Percentiles rank a stretch among this genome's conserved stretches.
These are phyloP conservation scores for Pherbina coryleti DNA, from an alignment of 2,888 invertebrate genomes.

Conservation along the genomic window DNA sequence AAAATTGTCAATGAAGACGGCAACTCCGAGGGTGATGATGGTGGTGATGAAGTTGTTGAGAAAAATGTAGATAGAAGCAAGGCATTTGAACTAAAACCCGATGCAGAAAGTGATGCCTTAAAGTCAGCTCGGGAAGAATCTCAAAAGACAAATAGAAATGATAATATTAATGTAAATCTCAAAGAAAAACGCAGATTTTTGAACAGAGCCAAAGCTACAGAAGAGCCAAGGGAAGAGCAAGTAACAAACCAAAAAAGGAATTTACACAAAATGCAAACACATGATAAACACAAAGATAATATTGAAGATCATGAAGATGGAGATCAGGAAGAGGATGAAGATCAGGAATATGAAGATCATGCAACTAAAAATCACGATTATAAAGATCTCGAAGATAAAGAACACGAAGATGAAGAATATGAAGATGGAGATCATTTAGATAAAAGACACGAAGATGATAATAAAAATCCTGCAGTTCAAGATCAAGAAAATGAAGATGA, in stretches of 20 bases:
- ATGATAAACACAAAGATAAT: too few species aligned
- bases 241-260: neutral
- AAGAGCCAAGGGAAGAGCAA: neutral
- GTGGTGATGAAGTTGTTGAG: neutral
- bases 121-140: neutral
- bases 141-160: conserved; percentile 4
- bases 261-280: neutral
- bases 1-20: too few species aligned
- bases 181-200: neutral
- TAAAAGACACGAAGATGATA: neutral
- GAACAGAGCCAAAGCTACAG: conserved; percentile 31
- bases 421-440: neutral
- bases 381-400: neutral
- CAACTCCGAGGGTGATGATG: too few species aligned
- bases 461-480: neutral
- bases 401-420: neutral
- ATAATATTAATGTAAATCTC: neutral
- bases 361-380: neutral
- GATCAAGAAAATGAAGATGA: neutral
- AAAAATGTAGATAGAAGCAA: too few species aligned
- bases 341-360: neutral
- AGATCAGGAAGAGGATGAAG: neutral
- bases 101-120: too few species aligned
- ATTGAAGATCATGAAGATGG: too few species aligned
- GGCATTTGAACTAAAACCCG: too few species aligned